Evolutionary conservation across 2,888 invertebrate species (phyloP), one percentile per base, ranked within the genome.

Genomic region (Amblyteles armatorius): DNA sequence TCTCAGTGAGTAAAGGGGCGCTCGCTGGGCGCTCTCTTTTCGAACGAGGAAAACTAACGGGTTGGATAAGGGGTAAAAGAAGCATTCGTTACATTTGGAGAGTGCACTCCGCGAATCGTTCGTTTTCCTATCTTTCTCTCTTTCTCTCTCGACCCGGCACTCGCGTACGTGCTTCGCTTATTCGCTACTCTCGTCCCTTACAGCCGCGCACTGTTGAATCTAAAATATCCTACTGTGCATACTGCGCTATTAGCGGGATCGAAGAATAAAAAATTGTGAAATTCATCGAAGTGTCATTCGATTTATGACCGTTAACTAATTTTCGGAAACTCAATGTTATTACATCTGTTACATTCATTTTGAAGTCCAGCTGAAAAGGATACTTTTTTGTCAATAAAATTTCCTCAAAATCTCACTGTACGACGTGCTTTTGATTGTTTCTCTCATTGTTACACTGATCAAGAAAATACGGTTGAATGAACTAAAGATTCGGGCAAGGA

Each of bases 41-140:
- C 72, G 76, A 73, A 79, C 76, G 79, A 68, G 63, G 68, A 79
- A 73, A 85, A 85, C 82, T 82, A 82, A 82, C 82, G 85, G 76
- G 74, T 55, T 52, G 79, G 72, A 77, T 79, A 82, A 82, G 79
- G 67, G 79, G 71, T 72, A 72, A 68, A 77, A 79, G 73, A 82
- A 82, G 82, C 82, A 80, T 85, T 85, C 85, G 82, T 85, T 85
- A 82, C 82, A 82, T 82, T 80, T 74, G 74, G 77, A 82, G 82
- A 80, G 85, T 79, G 82, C 82, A 82, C 85, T 82, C 33, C 79
- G 44, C 44, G 82, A 85, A 80, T 82, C 82, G 79, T 85, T 82
- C 79, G 79, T 79, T 82, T 69, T 78, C 80, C 52, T 52, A 67
- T 80, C 57, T 80, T 67, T 57, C 33, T 65, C 33, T 55, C 52